phyloP scores from a whole-genome alignment of 2,797 vertebrate species.

The Poecilia picta region DNA sequence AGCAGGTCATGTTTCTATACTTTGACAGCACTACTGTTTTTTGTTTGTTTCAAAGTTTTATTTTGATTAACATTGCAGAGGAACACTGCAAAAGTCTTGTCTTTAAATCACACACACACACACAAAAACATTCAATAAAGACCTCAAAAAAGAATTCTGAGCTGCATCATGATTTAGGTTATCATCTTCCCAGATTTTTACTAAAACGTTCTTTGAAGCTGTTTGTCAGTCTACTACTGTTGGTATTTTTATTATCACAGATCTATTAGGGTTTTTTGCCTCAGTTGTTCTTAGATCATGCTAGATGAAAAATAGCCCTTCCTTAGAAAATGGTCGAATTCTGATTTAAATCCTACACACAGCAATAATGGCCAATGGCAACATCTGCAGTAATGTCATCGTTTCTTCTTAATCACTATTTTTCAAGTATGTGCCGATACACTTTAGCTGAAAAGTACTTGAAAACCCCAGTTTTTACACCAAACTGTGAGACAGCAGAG shows the following conservation, averaged over 20 bases:
- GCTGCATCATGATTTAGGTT: not conserved
- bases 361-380: not conserved
- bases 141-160: not conserved
- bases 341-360: not conserved
- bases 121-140: not conserved
- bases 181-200: not conserved
- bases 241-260: not conserved
- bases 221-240: not conserved
- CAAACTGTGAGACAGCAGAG: not conserved
- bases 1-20: not conserved
- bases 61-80: not conserved
- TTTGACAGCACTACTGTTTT: not conserved
- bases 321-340: not conserved
- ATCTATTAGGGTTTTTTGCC: not conserved
- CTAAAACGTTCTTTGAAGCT: not conserved
- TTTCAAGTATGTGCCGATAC: not conserved
- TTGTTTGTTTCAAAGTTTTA: not conserved
- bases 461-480: not conserved
- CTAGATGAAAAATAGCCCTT: not conserved
- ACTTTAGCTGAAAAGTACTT: not conserved
- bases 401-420: not conserved
- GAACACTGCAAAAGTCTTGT: not conserved
- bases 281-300: not conserved
- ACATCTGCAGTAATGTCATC: not conserved
- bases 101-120: not conserved